Evolutionary conservation across 2,113 vertebrate genomes (phyloP).

Genomic region (Scopus umbretta): DNA sequence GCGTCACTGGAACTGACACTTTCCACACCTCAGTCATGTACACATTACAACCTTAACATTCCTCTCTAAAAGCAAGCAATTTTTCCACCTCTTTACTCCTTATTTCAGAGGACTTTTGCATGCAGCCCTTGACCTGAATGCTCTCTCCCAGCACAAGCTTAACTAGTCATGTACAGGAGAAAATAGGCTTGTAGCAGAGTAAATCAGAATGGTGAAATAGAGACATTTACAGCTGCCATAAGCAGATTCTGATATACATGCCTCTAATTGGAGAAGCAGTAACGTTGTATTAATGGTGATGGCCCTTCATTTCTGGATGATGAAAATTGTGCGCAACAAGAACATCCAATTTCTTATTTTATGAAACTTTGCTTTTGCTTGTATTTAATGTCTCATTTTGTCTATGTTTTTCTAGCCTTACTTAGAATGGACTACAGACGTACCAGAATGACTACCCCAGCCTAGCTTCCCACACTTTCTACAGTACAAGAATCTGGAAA

Average conservation of each 20-base stretch:
- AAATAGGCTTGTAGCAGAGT: not conserved
- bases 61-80: not conserved
- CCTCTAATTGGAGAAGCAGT: not conserved
- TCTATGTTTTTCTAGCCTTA: not conserved
- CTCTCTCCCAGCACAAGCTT: not conserved
- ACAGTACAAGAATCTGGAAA: not conserved
- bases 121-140: not conserved
- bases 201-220: not conserved
- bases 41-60: not conserved
- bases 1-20: rapidly evolving
- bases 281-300: not conserved
- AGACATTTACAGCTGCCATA: not conserved
- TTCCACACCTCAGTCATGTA: rapidly evolving
- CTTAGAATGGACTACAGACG: not conserved
- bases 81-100: not conserved
- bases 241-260: not conserved
- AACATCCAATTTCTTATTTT: not conserved
- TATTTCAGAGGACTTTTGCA: not conserved
- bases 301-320: not conserved
- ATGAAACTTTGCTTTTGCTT: not conserved
- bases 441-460: not conserved
- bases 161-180: not conserved
- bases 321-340: not conserved
- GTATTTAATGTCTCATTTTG: not conserved
- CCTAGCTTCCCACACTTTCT: not conserved